phyloP scores from a whole-genome alignment of 1,140 invertebrate species.

The Leptinotarsa undecemlineata region DNA sequence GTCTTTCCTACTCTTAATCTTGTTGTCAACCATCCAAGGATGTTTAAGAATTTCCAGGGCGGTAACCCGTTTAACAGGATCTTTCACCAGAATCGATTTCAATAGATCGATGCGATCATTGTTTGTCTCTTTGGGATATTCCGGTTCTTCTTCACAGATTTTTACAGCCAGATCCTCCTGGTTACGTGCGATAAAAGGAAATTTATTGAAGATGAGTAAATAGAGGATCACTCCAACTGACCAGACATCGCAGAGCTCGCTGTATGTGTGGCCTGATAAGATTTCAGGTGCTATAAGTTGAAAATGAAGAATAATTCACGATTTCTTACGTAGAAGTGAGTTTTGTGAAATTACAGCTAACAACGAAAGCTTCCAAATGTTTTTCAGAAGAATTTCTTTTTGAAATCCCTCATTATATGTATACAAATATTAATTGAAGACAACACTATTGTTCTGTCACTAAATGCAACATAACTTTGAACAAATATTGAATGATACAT shows the following conservation, averaged over 20 bases:
- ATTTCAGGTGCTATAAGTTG: conserved; percentile 61
- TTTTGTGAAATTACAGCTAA: too few relatives aligned
- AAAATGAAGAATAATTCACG: neutral
- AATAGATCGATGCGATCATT: conserved; percentile 55
- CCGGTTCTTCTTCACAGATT: conserved; percentile 49
- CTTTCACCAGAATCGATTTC: conserved; percentile 57
- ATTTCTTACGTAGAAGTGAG: too few relatives aligned
- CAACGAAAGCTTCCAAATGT: too few relatives aligned
- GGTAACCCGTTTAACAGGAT: conserved; percentile 60
- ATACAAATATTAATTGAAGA: too few relatives aligned
- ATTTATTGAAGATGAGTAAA: conserved; percentile 54
- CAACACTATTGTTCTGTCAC: too few relatives aligned
- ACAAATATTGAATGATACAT: neutral
- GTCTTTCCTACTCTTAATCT: conserved; percentile 31
- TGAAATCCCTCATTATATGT: too few relatives aligned
- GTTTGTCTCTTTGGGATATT: conserved; percentile 31
- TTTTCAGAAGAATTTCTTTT: too few relatives aligned
- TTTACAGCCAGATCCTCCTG: conserved; percentile 47
- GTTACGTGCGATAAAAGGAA: conserved; percentile 52
- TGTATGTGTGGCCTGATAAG: conserved; percentile 60
- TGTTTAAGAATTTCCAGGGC: conserved; percentile 60
- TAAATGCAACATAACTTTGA: too few relatives aligned
- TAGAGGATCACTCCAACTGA: conserved; percentile 63
- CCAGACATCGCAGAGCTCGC: conserved; percentile 65
- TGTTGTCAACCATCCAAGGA: conserved; percentile 57